phyloP scores from a whole-genome alignment of 2,113 vertebrate genomes.

The Sylvietta virens region DNA sequence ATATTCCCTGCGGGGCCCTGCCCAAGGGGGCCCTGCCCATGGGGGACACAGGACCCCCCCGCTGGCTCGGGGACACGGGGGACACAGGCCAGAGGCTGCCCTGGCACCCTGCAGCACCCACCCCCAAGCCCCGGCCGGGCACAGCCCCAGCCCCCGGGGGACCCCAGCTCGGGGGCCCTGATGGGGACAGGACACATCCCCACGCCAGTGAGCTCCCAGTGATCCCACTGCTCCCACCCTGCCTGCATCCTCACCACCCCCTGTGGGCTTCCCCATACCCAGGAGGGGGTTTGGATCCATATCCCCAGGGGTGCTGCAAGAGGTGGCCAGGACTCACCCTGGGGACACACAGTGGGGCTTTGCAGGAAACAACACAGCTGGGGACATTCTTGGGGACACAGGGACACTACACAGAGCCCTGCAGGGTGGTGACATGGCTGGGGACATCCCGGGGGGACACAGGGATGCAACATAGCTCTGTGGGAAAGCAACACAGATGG shows the following conservation, averaged over 20 bases:
- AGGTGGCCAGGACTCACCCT: accelerated
- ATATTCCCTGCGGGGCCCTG: not conserved
- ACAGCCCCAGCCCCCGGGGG: accelerated
- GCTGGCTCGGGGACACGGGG: accelerated
- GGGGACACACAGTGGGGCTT: not conserved
- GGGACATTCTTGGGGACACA: not conserved
- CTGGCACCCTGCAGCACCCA: not conserved
- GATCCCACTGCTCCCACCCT: not conserved
- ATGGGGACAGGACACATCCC: accelerated
- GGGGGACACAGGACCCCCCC: not conserved
- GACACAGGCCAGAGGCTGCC: accelerated
- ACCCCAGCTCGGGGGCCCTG: accelerated
- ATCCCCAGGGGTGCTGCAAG: not conserved
- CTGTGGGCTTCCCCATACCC: accelerated
- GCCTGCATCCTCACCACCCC: not conserved
- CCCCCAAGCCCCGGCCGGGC: accelerated
- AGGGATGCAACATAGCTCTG: not conserved
- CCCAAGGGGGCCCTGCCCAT: accelerated
- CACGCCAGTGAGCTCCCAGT: accelerated
- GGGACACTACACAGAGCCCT: not conserved
- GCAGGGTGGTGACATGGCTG: not conserved
- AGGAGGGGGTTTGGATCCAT: not conserved
- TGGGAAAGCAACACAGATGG: not conserved
- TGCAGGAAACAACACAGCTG: not conserved
- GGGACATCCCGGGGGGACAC: not conserved